Evolutionary conservation across 2,113 vertebrate genomes (phyloP), one percentile per base, ranked within the genome.

Genomic region (Pantherophis guttatus): DNA sequence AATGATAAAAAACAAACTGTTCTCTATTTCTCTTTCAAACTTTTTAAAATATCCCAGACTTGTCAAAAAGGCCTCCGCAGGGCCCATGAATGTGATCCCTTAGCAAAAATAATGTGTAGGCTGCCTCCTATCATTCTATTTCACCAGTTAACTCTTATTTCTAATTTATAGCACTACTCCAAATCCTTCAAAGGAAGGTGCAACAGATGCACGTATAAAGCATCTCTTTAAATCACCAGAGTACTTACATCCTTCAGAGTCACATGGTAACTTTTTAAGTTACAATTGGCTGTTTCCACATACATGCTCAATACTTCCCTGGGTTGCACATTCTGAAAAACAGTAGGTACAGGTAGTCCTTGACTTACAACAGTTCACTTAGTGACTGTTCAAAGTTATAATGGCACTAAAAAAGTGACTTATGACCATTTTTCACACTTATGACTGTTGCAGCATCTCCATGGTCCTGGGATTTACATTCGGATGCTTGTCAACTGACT

Each of bases 1-100:
- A 95, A 92, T 94, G 90, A 0, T 93, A 86, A 95, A 95, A 95
- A 95, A 86, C 90, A 96, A 50, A 13, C 93, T 93, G 89, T 62
- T 96, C 92, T 95, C 94, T 4, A 93, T 95, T 96, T 94, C 92
- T 91, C 88, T 87, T 94, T 93, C n/a, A 81, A 81, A 95, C 93
- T 95, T 93, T 50, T 21, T 4, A 95, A 17, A 88, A 93, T 95
- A 94, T 95, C 90, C 93, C 85, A 92, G 75, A 39, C 92, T 92
- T 94, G 93, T 93, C 95, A 58, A 48, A 90, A 58, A 54, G 6
- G 52, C 6, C n/a, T 88, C 91, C 1, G 21, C 58, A 39, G 12
- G 33, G 8, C 24, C 21, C 8, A 44, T 81, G 29, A 5, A n/a
- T 24, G 29, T 53, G 21, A 87, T 29, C 17, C 9, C 2, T 5